A percentile compares a stretch with the other conserved stretches of the same genome.
phyloP scores from a whole-genome alignment of 2,888 invertebrate genomes.

The Teleogryllus oceanicus region DNA sequence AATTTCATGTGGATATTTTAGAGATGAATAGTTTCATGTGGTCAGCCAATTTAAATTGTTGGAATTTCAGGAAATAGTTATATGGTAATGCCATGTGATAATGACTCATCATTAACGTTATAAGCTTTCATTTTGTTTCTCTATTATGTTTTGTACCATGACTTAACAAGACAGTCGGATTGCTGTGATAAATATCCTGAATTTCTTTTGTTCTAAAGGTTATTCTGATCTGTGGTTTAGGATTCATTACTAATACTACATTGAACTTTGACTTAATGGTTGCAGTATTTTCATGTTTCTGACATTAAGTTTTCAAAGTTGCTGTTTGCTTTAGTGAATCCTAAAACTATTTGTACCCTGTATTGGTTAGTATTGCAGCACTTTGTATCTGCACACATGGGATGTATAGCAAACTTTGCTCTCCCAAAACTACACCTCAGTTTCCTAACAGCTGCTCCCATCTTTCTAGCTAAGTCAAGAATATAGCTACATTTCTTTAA shows the following conservation, averaged over 20 bases:
- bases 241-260: too few relatives aligned
- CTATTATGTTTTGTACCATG: too few relatives aligned
- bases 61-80: too few relatives aligned
- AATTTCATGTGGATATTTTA: too few relatives aligned
- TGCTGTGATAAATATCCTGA: too few relatives aligned
- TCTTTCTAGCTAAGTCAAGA: neutral
- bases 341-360: constrained; percentile 11
- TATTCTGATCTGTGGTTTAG: too few relatives aligned
- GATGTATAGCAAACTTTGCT: constrained; percentile 20
- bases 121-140: too few relatives aligned
- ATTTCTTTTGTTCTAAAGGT: too few relatives aligned
- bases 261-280: neutral
- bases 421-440: constrained; percentile 37
- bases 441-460: constrained; percentile 23
- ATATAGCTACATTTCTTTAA: neutral
- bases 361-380: neutral
- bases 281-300: neutral
- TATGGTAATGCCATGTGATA: neutral
- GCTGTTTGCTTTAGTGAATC: neutral
- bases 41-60: too few relatives aligned
- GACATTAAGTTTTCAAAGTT: neutral
- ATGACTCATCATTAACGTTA: too few relatives aligned
- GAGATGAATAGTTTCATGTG: too few relatives aligned
- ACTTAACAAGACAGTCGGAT: too few relatives aligned
- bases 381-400: neutral